Percentiles rank a stretch among this genome's conserved stretches.
Conservation (phyloP, 2,113 vertebrate genomes). For the Eidolon helvum region DNA sequence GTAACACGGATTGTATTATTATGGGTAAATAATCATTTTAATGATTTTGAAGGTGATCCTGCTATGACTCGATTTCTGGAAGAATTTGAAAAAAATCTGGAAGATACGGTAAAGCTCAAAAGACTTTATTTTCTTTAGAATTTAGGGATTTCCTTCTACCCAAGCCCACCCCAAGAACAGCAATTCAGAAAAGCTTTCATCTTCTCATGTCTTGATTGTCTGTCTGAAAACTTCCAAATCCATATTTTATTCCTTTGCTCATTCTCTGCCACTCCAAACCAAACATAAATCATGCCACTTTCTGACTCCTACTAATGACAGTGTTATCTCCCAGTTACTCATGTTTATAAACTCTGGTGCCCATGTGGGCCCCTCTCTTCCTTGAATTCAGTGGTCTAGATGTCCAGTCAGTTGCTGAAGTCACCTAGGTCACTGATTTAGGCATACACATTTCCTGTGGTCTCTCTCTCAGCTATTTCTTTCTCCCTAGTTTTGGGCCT, state of each 20-base stretch:
- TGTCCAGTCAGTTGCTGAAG: not conserved
- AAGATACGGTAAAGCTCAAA: constrained; percentile 87
- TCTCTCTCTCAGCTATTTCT: not conserved
- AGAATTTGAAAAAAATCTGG: constrained; percentile 95
- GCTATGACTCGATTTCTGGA: constrained; percentile 97
- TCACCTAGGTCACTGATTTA: not conserved
- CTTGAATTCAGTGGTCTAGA: not conserved
- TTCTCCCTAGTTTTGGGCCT: not conserved
- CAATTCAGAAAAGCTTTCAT: constrained; percentile 24
- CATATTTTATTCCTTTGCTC: not conserved
- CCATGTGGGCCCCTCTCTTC: not conserved
- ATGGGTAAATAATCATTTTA: constrained; percentile 99
- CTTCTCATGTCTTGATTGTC: not conserved
- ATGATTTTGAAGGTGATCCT: constrained; percentile 97
- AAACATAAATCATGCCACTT: not conserved
- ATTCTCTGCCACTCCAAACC: not conserved
- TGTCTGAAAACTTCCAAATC: constrained; percentile 10
- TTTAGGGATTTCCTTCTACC: not conserved
- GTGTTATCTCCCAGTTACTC: not conserved
- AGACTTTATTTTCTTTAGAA: not conserved
- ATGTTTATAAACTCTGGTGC: not conserved
- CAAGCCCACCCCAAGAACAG: not conserved
- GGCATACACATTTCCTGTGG: not conserved
- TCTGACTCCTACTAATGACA: not conserved
- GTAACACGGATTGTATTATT: constrained; percentile 96